Base-by-base conservation (phyloP, 2,113 vertebrate genomes). In the Tonatia bakeri region DNA sequence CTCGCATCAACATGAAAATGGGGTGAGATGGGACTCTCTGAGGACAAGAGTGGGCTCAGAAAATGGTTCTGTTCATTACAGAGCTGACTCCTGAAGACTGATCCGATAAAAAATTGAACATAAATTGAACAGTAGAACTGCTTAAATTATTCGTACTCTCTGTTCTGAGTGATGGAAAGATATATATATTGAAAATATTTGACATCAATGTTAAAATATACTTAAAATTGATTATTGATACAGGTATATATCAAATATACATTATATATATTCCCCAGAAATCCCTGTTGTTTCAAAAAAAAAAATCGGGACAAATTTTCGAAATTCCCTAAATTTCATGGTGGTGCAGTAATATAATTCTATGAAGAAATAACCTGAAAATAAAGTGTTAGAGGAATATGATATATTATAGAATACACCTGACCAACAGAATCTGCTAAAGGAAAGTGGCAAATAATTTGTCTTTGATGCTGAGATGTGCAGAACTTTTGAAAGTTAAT, bases 281-380 rank as follows among this genome's bases (percentile, higher is more conserved):
- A 72, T 87, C 84, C 75, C 17, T 40, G 4, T 81, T 52, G 7
- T 69, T 90, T 94, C 14, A 90, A 89, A 13, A 43, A 91, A 26
- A 79, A 80, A 36, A 77, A 36, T 20, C 47, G 89, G 72, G 73
- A 22, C 50, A 90, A 87, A 73, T 40, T 80, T 91, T 96, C 61
- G 43, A 87, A 80, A 19, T 86, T 36, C 10, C 13, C 14, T 61
- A 73, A 86, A 94, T 93, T 93, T 94, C 15, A 33, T 64, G 54
- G 26, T 54, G 19, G 13, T 84, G 0, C 28, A 73, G 26, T 59
- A 61, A 70, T 75, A 54, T 13, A 80, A 83, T 73, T 73, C 54
- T 56, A 33, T 69, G 36, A 95, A 52, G 86, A 94, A 92, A 65
- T 83, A 79, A 73, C 85, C 36, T 45, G n/a, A 84, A 84, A 80